Conservation (phyloP, 2,113 vertebrate species). For the Gavia stellata region DNA sequence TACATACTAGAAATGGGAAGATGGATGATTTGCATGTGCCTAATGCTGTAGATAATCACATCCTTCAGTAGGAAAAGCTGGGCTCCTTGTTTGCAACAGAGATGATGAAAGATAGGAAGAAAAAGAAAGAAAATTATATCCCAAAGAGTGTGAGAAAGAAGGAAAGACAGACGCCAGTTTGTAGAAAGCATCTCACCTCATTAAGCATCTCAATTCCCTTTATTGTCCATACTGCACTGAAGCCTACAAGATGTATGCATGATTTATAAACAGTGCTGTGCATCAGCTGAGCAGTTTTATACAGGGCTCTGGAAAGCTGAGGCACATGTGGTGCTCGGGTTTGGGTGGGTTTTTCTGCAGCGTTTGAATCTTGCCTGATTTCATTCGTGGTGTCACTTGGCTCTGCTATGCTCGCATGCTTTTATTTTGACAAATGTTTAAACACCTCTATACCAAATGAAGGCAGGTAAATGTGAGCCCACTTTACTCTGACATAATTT, state of each 20-base stretch:
- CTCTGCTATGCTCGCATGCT: neutral
- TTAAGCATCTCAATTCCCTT: conserved; percentile 42
- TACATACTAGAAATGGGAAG: neutral
- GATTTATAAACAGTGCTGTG: conserved; percentile 24
- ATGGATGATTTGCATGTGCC: neutral
- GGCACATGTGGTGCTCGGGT: neutral
- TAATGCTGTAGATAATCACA: neutral
- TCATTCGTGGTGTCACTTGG: neutral
- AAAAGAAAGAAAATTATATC: neutral
- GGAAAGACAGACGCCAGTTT: neutral
- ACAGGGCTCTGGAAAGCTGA: neutral
- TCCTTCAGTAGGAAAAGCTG: neutral
- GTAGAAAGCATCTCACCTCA: conserved; percentile 25
- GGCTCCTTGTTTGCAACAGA: neutral
- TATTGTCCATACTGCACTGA: neutral
- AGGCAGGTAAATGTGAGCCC: neutral
- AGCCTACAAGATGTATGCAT: neutral
- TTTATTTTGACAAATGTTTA: conserved; percentile 18
- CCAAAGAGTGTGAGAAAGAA: neutral
- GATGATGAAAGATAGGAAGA: neutral
- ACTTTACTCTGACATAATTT: neutral
- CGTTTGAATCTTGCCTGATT: neutral
- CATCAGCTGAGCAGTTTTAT: conserved; percentile 14
- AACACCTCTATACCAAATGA: neutral
- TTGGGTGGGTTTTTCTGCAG: neutral